These are phyloP conservation scores for Ellobius talpinus DNA, from an alignment of 2,113 vertebrate genomes.

Conservation along the genomic window DNA sequence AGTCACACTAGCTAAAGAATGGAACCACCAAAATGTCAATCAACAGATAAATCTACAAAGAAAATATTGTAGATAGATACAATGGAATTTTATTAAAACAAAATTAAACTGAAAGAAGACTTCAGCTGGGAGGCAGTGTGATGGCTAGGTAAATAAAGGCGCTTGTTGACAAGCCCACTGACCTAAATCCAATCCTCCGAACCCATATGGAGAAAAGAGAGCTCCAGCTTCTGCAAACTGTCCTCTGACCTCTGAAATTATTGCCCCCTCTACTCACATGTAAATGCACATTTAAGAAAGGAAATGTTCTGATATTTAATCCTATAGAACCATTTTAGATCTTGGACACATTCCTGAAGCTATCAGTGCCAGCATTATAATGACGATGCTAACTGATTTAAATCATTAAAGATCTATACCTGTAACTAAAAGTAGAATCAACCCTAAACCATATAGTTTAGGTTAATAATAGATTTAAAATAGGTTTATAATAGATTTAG, in stretches of 20 bases:
- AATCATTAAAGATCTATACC: no score
- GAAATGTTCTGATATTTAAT: conserved; percentile 41
- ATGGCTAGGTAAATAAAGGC: background rate
- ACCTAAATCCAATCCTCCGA: background rate
- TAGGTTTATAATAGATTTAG: no score
- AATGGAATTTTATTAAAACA: background rate
- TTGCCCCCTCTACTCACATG: background rate
- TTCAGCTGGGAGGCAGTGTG: background rate
- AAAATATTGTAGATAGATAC: background rate
- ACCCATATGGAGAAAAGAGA: background rate
- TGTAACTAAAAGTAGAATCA: background rate
- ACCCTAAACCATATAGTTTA: background rate
- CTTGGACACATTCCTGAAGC: background rate
- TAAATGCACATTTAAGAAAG: background rate
- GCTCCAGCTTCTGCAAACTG: background rate
- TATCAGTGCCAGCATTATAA: background rate
- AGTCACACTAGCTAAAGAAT: background rate
- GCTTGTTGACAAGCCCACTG: background rate
- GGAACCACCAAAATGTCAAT: background rate
- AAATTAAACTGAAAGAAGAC: background rate
- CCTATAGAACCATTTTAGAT: conserved; percentile 1
- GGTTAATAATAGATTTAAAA: background rate
- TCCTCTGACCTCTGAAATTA: background rate
- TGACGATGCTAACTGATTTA: background rate
- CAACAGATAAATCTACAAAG: background rate